These are phyloP conservation scores for Xestobium rufovillosum DNA, from an alignment of 2,888 invertebrate species.

Conservation along the genomic window DNA sequence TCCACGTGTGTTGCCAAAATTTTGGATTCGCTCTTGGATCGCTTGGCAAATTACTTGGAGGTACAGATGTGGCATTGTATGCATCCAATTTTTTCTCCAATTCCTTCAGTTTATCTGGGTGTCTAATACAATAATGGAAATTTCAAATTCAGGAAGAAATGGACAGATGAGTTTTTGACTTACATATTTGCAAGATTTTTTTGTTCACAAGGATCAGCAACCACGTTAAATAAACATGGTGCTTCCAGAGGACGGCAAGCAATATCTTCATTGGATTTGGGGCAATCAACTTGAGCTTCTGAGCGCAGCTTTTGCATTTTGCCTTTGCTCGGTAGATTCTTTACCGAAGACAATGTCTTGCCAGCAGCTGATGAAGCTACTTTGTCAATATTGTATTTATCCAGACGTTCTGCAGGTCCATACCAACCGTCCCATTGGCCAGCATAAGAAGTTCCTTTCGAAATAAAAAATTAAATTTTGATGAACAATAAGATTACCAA, in stretches of 20 bases:
- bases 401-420: conserved; percentile 62
- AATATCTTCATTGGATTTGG: conserved; percentile 29
- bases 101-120: conserved; percentile 51
- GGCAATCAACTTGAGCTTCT: conserved; percentile 53
- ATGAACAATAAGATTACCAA: too few species aligned
- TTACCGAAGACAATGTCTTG: conserved; percentile 47
- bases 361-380: conserved; percentile 51
- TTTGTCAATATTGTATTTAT: conserved; percentile 47
- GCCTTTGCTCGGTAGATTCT: conserved; percentile 45
- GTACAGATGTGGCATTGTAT: conserved; percentile 61
- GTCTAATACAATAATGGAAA: too few species aligned
- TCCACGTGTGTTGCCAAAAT: conserved; percentile 72
- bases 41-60: conserved; percentile 62
- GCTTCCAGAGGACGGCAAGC: conserved; percentile 56
- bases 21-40: conserved; percentile 68
- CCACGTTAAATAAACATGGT: conserved; percentile 76
- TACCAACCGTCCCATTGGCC: conserved; percentile 71
- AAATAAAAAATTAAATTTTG: too few species aligned
- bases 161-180: too few species aligned
- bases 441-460: background rate
- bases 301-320: conserved; percentile 45
- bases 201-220: conserved; percentile 79
- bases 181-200: too few species aligned
- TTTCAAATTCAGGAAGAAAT: too few species aligned
- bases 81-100: conserved; percentile 48